Percentiles rank a stretch among this genome's conserved stretches.
Evolutionary conservation across 2,888 invertebrate species (phyloP).

Genomic region (Dolichopus griseipennis): DNA sequence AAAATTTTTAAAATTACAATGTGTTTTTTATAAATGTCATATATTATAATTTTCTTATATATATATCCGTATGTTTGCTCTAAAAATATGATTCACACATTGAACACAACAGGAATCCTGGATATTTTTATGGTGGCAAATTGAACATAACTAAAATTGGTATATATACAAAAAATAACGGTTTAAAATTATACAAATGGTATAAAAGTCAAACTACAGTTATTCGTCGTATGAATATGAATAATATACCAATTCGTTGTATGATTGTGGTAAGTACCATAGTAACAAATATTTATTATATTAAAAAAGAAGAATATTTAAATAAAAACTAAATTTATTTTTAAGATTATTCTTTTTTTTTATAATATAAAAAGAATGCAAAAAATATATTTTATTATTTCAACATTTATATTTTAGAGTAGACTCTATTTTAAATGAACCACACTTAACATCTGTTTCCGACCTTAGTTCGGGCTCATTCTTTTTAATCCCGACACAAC

Average conservation of each 20-base stretch:
- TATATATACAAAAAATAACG: slow-evolving; percentile 39
- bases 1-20: no score
- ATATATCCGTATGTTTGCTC: no score
- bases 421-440: no score
- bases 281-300: not conserved
- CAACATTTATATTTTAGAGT: not conserved
- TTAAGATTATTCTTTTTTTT: no score
- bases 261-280: slow-evolving; percentile 46
- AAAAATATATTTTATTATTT: not conserved
- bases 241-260: slow-evolving; percentile 48
- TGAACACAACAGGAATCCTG: slow-evolving; percentile 44
- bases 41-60: no score
- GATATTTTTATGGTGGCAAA: slow-evolving; percentile 47
- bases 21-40: no score
- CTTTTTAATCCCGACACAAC: no score
- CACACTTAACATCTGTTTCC: no score
- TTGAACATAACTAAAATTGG: slow-evolving; percentile 47
- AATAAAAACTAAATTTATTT: no score
- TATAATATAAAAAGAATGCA: not conserved
- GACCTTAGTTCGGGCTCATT: no score
- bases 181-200: slow-evolving; percentile 32
- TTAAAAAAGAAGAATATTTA: no score
- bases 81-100: no score
- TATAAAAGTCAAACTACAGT: slow-evolving; percentile 33
- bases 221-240: slow-evolving; percentile 46